Percentiles rank a stretch among this genome's conserved stretches.
These are phyloP conservation scores for Planiliza haematocheilus DNA, from an alignment of 2,113 vertebrate genomes.

Conservation along the genomic window DNA sequence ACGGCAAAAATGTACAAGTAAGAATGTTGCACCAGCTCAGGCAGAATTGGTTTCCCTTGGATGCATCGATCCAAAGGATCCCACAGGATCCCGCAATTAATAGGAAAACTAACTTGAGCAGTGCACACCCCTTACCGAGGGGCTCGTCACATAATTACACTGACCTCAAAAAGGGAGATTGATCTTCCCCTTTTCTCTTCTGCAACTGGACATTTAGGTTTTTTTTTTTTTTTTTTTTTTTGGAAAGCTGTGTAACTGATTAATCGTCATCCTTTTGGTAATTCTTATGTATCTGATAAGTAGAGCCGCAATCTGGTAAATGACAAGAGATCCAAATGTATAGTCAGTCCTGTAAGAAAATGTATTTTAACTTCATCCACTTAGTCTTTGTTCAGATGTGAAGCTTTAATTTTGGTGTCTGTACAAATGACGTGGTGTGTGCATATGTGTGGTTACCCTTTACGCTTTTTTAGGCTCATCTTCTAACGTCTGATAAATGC, in stretches of 20 bases:
- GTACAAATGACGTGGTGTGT: slow-evolving; percentile 64
- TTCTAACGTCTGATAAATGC: slow-evolving; percentile 84
- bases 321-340: slow-evolving; percentile 68
- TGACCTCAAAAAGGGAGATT: slow-evolving; percentile 64
- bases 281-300: slow-evolving; percentile 9
- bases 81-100: slow-evolving; percentile 31
- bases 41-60: slow-evolving; percentile 18
- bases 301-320: slow-evolving; percentile 39
- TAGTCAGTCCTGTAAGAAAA: slow-evolving; percentile 57
- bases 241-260: slow-evolving; percentile 42
- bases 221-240: slow-evolving; percentile 10
- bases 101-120: slow-evolving; percentile 20
- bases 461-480: slow-evolving; percentile 65
- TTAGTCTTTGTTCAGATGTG: slow-evolving; percentile 69
- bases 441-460: slow-evolving; percentile 65
- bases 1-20: slow-evolving; percentile 36
- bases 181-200: slow-evolving; percentile 35
- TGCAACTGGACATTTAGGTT: slow-evolving; percentile 56
- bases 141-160: slow-evolving; percentile 48
- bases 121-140: slow-evolving; percentile 11
- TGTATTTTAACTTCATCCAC: slow-evolving; percentile 75
- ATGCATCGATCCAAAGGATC: slow-evolving; percentile 1
- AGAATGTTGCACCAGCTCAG: slow-evolving; percentile 20
- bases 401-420: slow-evolving; percentile 81
- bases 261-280: slow-evolving; percentile 25